Conservation (phyloP, 2,113 vertebrate genomes). For the Lepus europaeus region DNA sequence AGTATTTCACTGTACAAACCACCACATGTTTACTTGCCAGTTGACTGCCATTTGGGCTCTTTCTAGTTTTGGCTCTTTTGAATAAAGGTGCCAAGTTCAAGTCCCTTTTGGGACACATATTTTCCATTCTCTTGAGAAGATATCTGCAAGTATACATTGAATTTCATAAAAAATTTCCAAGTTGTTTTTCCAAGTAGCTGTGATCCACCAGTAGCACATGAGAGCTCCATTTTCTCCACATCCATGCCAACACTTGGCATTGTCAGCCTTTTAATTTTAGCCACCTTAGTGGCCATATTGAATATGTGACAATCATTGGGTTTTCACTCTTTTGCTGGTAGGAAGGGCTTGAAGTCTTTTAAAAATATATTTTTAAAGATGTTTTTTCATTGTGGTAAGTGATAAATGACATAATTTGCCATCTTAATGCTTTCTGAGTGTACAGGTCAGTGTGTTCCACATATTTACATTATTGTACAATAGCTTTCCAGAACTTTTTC, state of each 20-base stretch:
- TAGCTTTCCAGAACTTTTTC: not conserved
- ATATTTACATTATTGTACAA: not conserved
- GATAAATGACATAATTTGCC: not conserved
- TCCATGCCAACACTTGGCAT: not conserved
- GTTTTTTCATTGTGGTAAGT: not conserved
- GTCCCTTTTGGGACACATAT: not conserved
- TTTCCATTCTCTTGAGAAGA: conserved; percentile 53
- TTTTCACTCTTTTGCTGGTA: not conserved
- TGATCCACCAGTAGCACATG: not conserved
- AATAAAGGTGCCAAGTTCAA: not conserved
- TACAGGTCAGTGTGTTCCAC: not conserved
- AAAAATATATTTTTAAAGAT: not conserved
- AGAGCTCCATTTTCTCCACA: not conserved
- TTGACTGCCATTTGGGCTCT: not conserved
- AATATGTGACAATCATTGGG: conserved; percentile 18
- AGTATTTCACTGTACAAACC: not conserved
- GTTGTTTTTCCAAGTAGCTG: not conserved
- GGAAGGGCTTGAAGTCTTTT: conserved; percentile 12
- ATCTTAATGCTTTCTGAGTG: not conserved
- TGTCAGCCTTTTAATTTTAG: conserved; percentile 54
- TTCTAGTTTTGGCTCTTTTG: conserved; percentile 39
- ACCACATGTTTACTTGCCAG: not conserved
- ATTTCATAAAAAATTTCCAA: conserved; percentile 1
- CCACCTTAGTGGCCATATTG: not conserved
- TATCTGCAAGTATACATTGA: not conserved